These are phyloP conservation scores for Troides helena DNA, from an alignment of 2,888 invertebrate species.

Conservation along the genomic window DNA sequence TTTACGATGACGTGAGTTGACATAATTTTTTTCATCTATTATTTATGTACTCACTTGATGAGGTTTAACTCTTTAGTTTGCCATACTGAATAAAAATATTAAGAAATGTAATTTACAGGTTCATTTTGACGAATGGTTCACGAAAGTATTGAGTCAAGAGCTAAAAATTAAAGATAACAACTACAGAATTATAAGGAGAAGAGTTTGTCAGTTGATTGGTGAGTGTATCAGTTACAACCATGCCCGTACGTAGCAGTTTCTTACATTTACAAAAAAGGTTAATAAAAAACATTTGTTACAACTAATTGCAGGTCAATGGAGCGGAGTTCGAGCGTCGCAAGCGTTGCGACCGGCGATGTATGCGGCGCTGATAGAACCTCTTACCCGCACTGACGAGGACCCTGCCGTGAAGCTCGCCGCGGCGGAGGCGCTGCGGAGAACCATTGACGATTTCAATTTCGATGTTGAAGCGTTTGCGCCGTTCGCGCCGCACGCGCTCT, in stretches of 20 bases:
- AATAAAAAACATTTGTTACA: too few relatives aligned
- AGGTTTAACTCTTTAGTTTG: background rate
- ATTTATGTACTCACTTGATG: background rate
- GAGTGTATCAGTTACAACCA: conserved; percentile 43
- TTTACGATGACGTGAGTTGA: conserved; percentile 89
- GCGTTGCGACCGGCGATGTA: conserved; percentile 91
- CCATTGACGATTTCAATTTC: conserved; percentile 96
- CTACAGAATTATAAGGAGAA: conserved; percentile 89
- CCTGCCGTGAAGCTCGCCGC: conserved; percentile 93
- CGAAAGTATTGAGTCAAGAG: conserved; percentile 89
- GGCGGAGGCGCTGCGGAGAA: conserved; percentile 89
- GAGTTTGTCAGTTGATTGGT: conserved; percentile 92
- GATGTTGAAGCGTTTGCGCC: conserved; percentile 91
- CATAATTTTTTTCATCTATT: background rate
- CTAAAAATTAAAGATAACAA: conserved; percentile 89
- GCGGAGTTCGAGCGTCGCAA: conserved; percentile 89
- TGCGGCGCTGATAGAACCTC: conserved; percentile 86
- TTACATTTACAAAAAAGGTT: too few relatives aligned
- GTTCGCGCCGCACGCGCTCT: conserved; percentile 88
- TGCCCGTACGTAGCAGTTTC: too few relatives aligned
- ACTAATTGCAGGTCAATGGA: conserved; percentile 80
- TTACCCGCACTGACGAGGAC: conserved; percentile 85
- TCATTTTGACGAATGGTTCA: conserved; percentile 96
- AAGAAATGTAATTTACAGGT: conserved; percentile 76
- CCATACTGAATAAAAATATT: background rate